Base-by-base conservation (phyloP, 2,797 vertebrate genomes). In the Poecilia gillii region DNA sequence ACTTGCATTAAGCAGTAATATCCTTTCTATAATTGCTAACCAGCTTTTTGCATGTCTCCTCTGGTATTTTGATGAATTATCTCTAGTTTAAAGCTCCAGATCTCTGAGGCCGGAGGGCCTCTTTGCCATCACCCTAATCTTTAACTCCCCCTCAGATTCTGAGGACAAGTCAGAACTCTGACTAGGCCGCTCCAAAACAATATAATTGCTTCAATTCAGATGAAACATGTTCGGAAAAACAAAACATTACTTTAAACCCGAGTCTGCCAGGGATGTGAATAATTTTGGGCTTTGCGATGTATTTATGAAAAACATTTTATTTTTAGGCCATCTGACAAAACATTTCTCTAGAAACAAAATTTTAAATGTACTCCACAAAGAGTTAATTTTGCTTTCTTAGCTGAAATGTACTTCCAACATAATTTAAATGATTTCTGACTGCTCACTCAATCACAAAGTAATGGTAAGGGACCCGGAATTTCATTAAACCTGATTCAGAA, bases 71-170 rank as follows among this genome's bases (percentile, higher is more conserved):
- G 20, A 23, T 41, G 36, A 68, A 23, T 68, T 39, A 68, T 70
- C 9, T 70, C 41, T 43, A 25, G 11, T 25, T 39, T 12, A 43
- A 18, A 70, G 23, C 64, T 25, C 36, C 36, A 41, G 36, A 18
- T 41, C 64, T 25, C 39, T 68, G 20, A 23, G 36, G 36, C 1
- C 2, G 23, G 0, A 41, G 36, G 64, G 36, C 20, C 66, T 43
- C 39, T 39, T 70, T n/a, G 39, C 66, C 39, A 43, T 70, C 39
- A 70, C 66, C 66, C 64, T 68, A 68, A 68, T 68, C 36, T 70
- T 70, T 43, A 43, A 11, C 23, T 43, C 23, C 66, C 66, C 39
- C 9, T n/a, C n/a, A 68, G 20, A 25, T 43, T 43, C 36, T 41
- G 31, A 20, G 59, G 7, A 36, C n/a, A 36, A 33, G 13, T 36